Evolutionary conservation across 92 coral and sea anemone species (phyloP).

Genomic region (Scolanthus callimorphus): DNA sequence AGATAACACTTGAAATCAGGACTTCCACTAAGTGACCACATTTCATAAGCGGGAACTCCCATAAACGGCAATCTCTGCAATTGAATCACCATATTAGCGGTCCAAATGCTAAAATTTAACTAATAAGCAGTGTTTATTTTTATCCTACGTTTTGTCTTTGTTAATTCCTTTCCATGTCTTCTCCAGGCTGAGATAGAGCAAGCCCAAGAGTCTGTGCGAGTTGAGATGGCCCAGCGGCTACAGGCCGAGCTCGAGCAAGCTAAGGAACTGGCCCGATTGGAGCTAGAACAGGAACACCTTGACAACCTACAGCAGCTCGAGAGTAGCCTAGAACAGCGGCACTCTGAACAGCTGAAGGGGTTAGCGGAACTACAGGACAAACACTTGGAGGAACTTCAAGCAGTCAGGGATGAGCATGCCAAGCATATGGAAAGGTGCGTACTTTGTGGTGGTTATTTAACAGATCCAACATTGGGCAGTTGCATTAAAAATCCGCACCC

Average conservation of each 20-base stretch:
- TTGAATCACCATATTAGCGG: too few species aligned
- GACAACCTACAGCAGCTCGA: constrained; percentile 89
- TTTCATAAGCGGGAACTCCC: too few species aligned
- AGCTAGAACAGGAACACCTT: constrained; percentile 89
- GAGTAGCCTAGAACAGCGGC: constrained; percentile 70
- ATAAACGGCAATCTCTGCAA: too few species aligned
- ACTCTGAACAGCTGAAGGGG: constrained; percentile 81
- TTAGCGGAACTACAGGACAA: constrained; percentile 74
- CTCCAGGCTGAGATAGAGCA: constrained; percentile 64
- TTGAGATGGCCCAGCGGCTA: constrained; percentile 64
- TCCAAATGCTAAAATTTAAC: too few species aligned
- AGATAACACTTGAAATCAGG: too few species aligned
- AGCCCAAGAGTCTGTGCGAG: constrained; percentile 56
- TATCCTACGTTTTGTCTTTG: too few species aligned
- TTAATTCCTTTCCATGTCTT: too few species aligned
- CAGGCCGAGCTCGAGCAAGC: constrained; percentile 90
- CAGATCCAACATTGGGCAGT: too few species aligned
- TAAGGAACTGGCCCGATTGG: constrained; percentile 84
- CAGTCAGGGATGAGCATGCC: constrained; percentile 36
- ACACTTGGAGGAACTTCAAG: constrained; percentile 70
- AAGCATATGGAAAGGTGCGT: background rate
- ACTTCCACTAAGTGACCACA: too few species aligned
- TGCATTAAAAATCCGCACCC: too few species aligned
- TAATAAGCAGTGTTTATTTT: too few species aligned
- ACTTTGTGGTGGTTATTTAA: too few species aligned